Conservation (phyloP, 2,888 invertebrate species). For the Orthonychiurus folsomi region DNA sequence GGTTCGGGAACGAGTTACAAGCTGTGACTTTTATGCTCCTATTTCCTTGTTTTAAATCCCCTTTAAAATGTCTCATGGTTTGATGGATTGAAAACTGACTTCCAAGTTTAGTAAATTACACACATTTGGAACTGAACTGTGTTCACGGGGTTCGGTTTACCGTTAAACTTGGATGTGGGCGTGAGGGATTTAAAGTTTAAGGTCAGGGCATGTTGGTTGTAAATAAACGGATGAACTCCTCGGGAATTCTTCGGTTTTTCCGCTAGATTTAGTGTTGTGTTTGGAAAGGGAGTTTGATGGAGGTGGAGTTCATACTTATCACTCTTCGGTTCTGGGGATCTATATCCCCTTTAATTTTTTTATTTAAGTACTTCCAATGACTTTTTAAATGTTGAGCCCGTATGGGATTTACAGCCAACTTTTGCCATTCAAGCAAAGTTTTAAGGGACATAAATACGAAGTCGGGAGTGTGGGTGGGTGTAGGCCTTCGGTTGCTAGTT, state of each 20-base stretch:
- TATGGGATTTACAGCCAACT: neutral
- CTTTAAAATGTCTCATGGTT: no score
- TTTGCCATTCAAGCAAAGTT: neutral
- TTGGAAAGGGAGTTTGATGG: neutral
- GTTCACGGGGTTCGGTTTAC: no score
- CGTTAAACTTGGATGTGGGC: no score
- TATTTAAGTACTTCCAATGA: neutral
- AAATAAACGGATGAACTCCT: neutral
- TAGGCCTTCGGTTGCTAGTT: neutral
- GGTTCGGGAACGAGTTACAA: neutral
- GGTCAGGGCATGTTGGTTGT: neutral
- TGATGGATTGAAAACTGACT: neutral
- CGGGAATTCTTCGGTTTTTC: neutral
- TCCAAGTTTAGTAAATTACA: neutral
- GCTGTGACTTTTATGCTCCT: neutral
- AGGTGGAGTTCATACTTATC: no score
- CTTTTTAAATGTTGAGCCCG: neutral
- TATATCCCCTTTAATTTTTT: neutral
- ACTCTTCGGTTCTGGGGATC: neutral
- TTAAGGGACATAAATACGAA: neutral
- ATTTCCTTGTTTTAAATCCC: neutral
- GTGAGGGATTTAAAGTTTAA: no score
- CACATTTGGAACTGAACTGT: no score
- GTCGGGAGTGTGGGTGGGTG: neutral
- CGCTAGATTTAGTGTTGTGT: neutral